Base-by-base conservation (phyloP, 2,888 invertebrate species). In the Zaprionus bogoriensis region DNA sequence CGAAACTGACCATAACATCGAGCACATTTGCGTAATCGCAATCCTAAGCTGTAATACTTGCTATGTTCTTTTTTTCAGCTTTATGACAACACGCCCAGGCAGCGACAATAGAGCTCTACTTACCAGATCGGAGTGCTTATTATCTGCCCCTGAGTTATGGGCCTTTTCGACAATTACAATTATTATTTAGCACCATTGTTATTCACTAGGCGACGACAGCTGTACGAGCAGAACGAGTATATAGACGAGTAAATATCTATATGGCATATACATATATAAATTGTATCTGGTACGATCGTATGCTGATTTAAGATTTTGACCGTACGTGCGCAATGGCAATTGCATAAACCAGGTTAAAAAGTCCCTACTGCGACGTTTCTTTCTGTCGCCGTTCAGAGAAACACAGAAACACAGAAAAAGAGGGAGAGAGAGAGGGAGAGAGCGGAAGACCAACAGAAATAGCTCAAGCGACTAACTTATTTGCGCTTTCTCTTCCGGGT, bases 261-360 rank as follows among this genome's bases (percentile, higher is more conserved):
- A 45, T 25, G 23, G 10, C 22, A 9, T 10, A 2, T 47, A 14
- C 14, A 10, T 6, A 27, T 27, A 10, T 36, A 36, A 3, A 36
- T 3, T n/a, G 14, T 36, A 36, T 36, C 32, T 36, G 32, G 7
- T 7, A 9, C 32, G 9, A 36, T 20, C 41, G 22, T 23, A 41
- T 41, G 10, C 6, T 12, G 10, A 5, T n/a, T 17, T n/a, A 1
- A 20, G 52, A 41, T 57, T 50, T 46, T 2, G 52, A 19, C 5
- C 39, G 32, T 62, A 74, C 58, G 64, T 61, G 61, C 48, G 10
- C 28, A 38, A 25, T n/a, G 27, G 28, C 41, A 47, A 47, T 46
- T 12, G 9, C 2, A 12, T 72, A 72, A 72, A 72, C 76, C 76
- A 71, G 71, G 71, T 71, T 72, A 72, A 30, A 50, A 52, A 36